A percentile compares a stretch with the other conserved stretches of the same genome.
phyloP scores from a whole-genome alignment of 2,888 invertebrate species.

The Philaethria dido region DNA sequence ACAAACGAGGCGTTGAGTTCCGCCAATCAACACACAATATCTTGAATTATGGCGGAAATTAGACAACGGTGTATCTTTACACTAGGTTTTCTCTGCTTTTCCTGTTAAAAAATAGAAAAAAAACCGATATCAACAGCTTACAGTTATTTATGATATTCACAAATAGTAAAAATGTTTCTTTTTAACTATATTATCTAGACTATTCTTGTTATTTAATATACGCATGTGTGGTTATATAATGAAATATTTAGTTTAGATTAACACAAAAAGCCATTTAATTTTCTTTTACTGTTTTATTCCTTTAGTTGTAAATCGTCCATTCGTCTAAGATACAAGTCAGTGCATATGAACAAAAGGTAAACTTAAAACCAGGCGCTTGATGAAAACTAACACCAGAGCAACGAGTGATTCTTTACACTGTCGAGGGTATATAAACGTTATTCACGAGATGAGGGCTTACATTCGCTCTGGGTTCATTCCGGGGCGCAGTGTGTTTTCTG shows the following conservation, averaged over 20 bases:
- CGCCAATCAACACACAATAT: too few relatives aligned
- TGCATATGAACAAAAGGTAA: conserved; percentile 66
- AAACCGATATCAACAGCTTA: too few relatives aligned
- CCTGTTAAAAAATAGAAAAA: too few relatives aligned
- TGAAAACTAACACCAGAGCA: conserved; percentile 69
- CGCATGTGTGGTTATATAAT: neutral
- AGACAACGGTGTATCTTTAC: too few relatives aligned
- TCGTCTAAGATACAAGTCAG: conserved; percentile 57
- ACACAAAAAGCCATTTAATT: neutral
- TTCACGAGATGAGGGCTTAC: conserved; percentile 53
- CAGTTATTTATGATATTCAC: neutral
- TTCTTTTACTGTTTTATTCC: neutral
- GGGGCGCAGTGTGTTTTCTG: conserved; percentile 64
- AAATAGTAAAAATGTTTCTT: neutral
- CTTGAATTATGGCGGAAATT: too few relatives aligned
- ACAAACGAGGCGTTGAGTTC: too few relatives aligned
- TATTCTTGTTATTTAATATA: neutral
- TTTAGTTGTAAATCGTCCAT: conserved; percentile 26
- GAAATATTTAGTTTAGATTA: neutral
- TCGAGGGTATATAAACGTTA: conserved; percentile 63
- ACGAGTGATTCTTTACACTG: conserved; percentile 64
- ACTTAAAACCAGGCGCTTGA: conserved; percentile 66
- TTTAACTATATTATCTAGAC: neutral
- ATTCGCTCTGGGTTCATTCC: conserved; percentile 77
- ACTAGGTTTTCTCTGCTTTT: too few relatives aligned